Percentiles rank a stretch among this genome's conserved stretches.
phyloP scores from a whole-genome alignment of 2,888 invertebrate genomes.

The Zaprionus obscuricornis region DNA sequence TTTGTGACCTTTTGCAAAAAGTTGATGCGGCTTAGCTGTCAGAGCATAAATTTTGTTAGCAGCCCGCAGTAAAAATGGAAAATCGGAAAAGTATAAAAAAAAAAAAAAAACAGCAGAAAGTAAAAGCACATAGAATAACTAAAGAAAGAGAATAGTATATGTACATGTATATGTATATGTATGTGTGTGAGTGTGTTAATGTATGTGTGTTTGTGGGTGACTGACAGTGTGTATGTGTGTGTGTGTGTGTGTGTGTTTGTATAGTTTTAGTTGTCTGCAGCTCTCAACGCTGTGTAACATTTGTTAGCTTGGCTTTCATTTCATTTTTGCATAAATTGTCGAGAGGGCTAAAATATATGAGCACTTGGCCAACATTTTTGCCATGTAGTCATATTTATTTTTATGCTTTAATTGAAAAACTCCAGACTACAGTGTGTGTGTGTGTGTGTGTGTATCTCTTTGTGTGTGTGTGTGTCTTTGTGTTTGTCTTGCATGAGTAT shows the following conservation, averaged over 20 bases:
- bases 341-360: conserved; percentile 39
- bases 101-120: too few relatives aligned
- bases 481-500: conserved; percentile 8
- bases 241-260: conserved; percentile 2
- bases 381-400: conserved; percentile 53
- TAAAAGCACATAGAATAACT: too few relatives aligned
- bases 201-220: conserved; percentile 1
- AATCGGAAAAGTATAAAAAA: conserved; percentile 32
- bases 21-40: conserved; percentile 49
- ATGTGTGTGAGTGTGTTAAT: not conserved
- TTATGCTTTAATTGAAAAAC: conserved; percentile 32
- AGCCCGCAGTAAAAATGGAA: conserved; percentile 19
- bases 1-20: conserved; percentile 35
- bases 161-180: not conserved
- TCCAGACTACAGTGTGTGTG: not conserved
- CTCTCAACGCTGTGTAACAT: conserved; percentile 4
- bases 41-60: conserved; percentile 44
- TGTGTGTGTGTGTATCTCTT: not conserved
- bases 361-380: conserved; percentile 46
- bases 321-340: conserved; percentile 53
- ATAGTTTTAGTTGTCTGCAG: not conserved
- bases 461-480: conserved; percentile 8
- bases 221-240: not conserved
- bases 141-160: too few relatives aligned
- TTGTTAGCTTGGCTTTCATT: conserved; percentile 38